Evolutionary conservation across 2,113 vertebrate species (phyloP).

Genomic region (Solea solea): DNA sequence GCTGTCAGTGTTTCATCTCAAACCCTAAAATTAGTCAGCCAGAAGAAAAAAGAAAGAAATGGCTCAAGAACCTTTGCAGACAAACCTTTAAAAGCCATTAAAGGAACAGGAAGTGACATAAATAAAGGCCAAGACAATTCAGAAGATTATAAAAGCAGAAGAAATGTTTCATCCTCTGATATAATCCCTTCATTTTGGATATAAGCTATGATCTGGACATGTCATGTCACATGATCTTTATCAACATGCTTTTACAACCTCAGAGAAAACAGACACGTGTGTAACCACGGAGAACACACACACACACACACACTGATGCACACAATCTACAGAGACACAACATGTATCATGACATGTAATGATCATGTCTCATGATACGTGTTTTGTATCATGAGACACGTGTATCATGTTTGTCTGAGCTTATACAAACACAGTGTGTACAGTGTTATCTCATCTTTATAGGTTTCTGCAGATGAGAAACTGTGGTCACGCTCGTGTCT

Average conservation of each 20-base stretch:
- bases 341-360: too few relatives aligned
- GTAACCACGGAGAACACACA: not conserved
- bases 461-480: too few relatives aligned
- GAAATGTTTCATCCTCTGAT: not conserved
- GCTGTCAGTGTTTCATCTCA: not conserved
- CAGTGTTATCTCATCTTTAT: too few relatives aligned
- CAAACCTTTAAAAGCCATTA: constrained; percentile 7
- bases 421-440: too few relatives aligned
- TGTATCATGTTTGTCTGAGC: too few relatives aligned
- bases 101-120: constrained; percentile 4
- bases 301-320: too few relatives aligned
- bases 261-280: not conserved
- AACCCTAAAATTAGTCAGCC: constrained; percentile 20
- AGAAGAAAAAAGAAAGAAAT: not conserved
- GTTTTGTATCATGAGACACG: too few relatives aligned
- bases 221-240: constrained; percentile 10
- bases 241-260: too few relatives aligned
- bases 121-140: not conserved
- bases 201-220: too few relatives aligned
- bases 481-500: too few relatives aligned
- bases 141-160: constrained; percentile 13
- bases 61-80: not conserved
- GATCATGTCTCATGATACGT: too few relatives aligned
- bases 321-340: not conserved
- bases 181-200: not conserved